Evolutionary conservation across 2,888 invertebrate genomes (phyloP), one percentile per base, ranked within the genome.

Genomic region (Thera obeliscata): DNA sequence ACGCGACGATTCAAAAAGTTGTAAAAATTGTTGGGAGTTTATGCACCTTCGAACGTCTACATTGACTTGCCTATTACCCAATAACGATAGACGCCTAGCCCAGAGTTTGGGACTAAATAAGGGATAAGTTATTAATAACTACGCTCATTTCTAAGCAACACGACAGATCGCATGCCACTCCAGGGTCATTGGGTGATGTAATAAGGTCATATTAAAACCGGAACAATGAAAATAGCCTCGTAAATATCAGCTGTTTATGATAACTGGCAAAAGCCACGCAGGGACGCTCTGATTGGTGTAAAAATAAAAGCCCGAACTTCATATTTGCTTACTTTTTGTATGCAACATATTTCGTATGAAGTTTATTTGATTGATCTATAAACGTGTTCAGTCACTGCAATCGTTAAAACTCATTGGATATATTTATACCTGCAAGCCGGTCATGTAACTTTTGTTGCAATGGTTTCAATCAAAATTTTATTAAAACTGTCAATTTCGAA

Each of bases 211-310:
- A 52, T 41, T 54, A 49, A 64, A 64, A 64, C 12, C 38, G 48
- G 12, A 57, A 22, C 57, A 36, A 11, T 38, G 22, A 59, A 56
- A 59, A 7, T n/a, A 22, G 59, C 52, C 6, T 56, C 59, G 55
- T 67, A 64, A 64, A 67, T 48, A 61, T 55, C 56, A 43, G 54
- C n/a, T 58, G 61, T 66, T 68, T 61, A 68, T 61, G 61, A 55
- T 64, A 64, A 67, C 55, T 64, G 57, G 8, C 43, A 22, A 46
- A 22, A 56, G n/a, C 9, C 64, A 64, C 67, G 67, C 63, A 57
- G 43, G 11, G n/a, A 36, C 1, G 56, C 22, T 22, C 12, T 7
- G 4, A 36, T n/a, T 12, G 12, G 12, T 12, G n/a, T 1, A 41
- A 41, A 56, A 36, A 22, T 6, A 46, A 43, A 46, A 46, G 9